phyloP scores from a whole-genome alignment of 2,797 vertebrate species.

The Gambelia wislizenii region DNA sequence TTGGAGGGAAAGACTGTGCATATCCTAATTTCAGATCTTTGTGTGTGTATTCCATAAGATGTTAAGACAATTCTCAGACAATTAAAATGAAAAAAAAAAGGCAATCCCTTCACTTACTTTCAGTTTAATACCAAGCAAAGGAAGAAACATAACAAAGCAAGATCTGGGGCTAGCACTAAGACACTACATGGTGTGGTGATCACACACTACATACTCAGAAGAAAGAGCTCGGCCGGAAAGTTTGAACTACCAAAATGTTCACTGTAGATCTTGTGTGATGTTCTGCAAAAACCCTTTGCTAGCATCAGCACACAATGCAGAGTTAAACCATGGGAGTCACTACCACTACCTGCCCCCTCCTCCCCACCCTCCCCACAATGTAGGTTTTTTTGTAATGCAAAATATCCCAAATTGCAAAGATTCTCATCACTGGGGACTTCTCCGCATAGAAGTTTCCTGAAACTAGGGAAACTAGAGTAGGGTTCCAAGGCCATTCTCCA shows the following conservation, averaged over 20 bases:
- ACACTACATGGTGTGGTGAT: conserved; percentile 75
- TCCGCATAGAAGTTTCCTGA: too few relatives aligned
- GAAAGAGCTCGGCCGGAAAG: conserved; percentile 59
- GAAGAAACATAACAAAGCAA: not conserved
- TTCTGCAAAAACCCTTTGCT: conserved; percentile 34
- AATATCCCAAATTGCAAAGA: too few relatives aligned
- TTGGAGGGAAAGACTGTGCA: not conserved
- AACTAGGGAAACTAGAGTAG: too few relatives aligned
- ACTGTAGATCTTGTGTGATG: not conserved
- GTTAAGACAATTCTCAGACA: not conserved
- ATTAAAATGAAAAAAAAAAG: not conserved
- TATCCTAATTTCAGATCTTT: not conserved
- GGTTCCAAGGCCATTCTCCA: too few relatives aligned
- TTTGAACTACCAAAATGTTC: conserved; percentile 10
- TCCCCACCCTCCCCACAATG: too few relatives aligned
- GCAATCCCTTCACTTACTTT: not conserved
- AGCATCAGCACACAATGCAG: not conserved
- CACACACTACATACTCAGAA: conserved; percentile 54
- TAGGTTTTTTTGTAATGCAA: too few relatives aligned
- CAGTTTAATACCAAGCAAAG: not conserved
- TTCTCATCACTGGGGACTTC: too few relatives aligned
- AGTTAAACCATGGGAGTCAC: not conserved
- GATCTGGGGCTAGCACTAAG: conserved; percentile 68
- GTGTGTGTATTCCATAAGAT: not conserved
- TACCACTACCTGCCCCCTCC: too few relatives aligned